These are phyloP conservation scores for Catamblyrhynchus diadema DNA, from an alignment of 2,797 vertebrate species.

Conservation along the genomic window DNA sequence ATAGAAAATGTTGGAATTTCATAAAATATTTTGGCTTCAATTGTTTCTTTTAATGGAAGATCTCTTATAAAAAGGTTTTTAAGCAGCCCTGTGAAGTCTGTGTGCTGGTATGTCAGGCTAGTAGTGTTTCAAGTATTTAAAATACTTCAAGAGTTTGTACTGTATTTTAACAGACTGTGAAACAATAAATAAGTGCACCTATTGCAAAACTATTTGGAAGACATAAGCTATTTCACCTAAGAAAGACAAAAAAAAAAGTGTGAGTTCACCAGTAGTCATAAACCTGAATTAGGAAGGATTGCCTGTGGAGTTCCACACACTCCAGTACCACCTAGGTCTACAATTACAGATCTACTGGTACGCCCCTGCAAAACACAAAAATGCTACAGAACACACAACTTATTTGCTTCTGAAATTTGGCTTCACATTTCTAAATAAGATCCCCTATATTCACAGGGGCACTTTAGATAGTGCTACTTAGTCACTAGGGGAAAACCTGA, in stretches of 20 bases:
- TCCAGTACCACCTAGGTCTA: neutral
- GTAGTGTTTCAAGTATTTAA: neutral
- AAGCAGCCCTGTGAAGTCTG: neutral
- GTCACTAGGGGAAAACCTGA: neutral
- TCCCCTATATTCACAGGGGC: neutral
- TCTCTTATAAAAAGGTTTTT: neutral
- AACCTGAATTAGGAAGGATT: neutral
- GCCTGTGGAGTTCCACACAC: neutral
- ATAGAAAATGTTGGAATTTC: neutral
- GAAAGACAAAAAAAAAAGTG: neutral
- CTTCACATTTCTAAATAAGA: neutral
- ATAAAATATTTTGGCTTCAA: neutral
- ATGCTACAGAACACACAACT: neutral
- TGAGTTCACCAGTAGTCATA: neutral
- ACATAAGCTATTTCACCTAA: neutral
- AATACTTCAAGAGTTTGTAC: neutral
- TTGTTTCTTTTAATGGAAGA: neutral
- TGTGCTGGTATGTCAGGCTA: neutral
- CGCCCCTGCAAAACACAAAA: neutral
- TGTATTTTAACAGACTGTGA: neutral
- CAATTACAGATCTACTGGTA: neutral
- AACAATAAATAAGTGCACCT: neutral
- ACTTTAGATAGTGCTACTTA: neutral
- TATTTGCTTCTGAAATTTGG: neutral
- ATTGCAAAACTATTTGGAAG: neutral